Conservation (phyloP, 2,797 vertebrate species). For the Bovichtus diacanthus region DNA sequence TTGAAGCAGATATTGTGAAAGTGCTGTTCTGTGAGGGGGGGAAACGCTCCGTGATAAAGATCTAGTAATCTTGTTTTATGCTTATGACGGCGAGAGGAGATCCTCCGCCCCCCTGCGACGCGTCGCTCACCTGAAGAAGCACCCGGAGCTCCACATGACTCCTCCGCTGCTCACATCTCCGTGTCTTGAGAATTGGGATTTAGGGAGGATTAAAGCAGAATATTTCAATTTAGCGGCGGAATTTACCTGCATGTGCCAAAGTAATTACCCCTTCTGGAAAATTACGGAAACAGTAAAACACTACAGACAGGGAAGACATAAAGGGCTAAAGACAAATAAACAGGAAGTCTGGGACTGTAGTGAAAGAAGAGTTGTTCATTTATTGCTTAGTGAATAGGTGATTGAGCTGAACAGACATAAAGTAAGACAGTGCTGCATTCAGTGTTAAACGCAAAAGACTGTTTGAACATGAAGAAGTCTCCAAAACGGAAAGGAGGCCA, state of each 20-base stretch:
- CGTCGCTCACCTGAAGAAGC: conserved; percentile 77
- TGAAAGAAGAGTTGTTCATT: conserved; percentile 38
- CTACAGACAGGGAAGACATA: conserved; percentile 44
- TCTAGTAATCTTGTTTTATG: conserved; percentile 79
- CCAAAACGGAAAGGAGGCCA: not conserved
- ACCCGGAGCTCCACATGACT: conserved; percentile 65
- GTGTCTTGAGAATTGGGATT: conserved; percentile 70
- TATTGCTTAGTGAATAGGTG: conserved; percentile 36
- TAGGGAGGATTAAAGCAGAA: conserved; percentile 74
- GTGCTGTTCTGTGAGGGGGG: conserved; percentile 29
- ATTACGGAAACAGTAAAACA: conserved; percentile 61
- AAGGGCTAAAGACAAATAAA: conserved; percentile 65
- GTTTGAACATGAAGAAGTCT: not conserved
- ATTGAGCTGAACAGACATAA: conserved; percentile 30
- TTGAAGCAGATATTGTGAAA: conserved; percentile 43
- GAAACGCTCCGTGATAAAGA: conserved; percentile 57
- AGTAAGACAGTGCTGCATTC: conserved; percentile 32
- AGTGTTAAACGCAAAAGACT: not conserved
- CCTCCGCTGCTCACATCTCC: conserved; percentile 54
- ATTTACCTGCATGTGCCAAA: conserved; percentile 73
- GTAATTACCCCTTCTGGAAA: conserved; percentile 70
- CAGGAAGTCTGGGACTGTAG: conserved; percentile 46
- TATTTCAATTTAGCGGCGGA: conserved; percentile 76
- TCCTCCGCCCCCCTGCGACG: conserved; percentile 60
- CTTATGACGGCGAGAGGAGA: conserved; percentile 67